Evolutionary conservation across 2,888 invertebrate species (phyloP), one percentile per base, ranked within the genome.

Genomic region (Achlya flavicornis): DNA sequence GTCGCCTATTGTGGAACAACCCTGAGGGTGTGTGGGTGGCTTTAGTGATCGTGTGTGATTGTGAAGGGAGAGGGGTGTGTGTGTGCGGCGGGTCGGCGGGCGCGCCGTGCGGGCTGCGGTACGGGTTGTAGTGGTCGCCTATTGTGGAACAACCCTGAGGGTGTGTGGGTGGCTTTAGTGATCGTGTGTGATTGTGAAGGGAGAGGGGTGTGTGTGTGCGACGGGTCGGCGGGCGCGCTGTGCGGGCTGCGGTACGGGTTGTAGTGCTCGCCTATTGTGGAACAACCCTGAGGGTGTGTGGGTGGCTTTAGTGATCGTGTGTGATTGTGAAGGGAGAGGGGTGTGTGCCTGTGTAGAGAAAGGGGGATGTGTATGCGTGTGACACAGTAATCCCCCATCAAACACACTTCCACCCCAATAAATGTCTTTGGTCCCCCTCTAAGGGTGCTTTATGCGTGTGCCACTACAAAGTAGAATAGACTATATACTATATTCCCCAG

Each of bases 111-210:
- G 96, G 95, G 60, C 94, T 94, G 16, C 92, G 81, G 0, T 41
- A 32, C 0, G 98, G 98, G 91, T 99, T 98, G 88, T 97, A 99
- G 87, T 99, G 99, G 0, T 96, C 95, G 0, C 99, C 99, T 64
- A 99, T 97, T 46, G 98, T 97, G 16, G 95, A 96, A 85, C 99
- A 99, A 0, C 98, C 98, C 93, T 99, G 97, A 12, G 2, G 10
- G n/a, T 46, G 6, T 46, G 0, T 0, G 6, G 6, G n/a, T 6
- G 4, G 6, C 6, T 46, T 46, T 46, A 46, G n/a, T 14, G 43
- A 10, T 4, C 0, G 1, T 14, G 43, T 43, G 43, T 26, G 14
- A 4, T 1, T 43, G 43, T 14, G 41, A 4, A n/a, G 46, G n/a
- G 14, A 46, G 46, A 10, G 14, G 5, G n/a, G n/a, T n/a, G n/a